These are phyloP conservation scores for Escarpia spicata DNA, from an alignment of 2,888 invertebrate species.

Conservation along the genomic window DNA sequence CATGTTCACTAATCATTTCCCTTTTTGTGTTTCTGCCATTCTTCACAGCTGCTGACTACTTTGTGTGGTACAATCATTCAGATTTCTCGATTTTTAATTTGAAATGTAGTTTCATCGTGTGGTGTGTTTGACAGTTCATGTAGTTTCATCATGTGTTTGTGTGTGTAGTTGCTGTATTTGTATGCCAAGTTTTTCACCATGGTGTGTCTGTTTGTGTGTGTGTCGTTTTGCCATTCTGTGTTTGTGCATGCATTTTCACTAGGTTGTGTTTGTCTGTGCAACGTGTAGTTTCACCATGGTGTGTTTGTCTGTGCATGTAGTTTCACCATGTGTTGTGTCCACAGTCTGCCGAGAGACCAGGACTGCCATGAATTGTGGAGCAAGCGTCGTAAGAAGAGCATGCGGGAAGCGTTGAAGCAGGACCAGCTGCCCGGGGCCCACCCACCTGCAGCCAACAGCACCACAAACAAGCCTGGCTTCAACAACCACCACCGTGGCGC, in stretches of 20 bases:
- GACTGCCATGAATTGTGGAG: slow-evolving; percentile 99
- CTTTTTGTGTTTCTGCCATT: background rate
- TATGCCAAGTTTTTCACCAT: background rate
- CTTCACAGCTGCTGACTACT: background rate
- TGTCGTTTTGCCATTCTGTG: background rate
- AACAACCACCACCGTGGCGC: background rate
- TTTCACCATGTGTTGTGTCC: background rate
- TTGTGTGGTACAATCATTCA: background rate
- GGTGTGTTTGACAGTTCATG: background rate
- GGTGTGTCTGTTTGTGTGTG: too few relatives aligned
- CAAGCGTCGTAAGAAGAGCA: slow-evolving; percentile 81
- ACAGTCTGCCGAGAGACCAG: slow-evolving; percentile 88
- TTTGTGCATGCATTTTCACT: background rate
- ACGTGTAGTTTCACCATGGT: too few relatives aligned
- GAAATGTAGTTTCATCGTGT: background rate
- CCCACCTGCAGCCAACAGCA: background rate
- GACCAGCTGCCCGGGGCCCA: background rate
- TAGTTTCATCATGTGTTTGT: background rate
- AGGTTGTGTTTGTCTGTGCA: background rate
- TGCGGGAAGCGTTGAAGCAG: slow-evolving; percentile 30
- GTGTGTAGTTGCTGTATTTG: background rate
- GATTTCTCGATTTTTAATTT: slow-evolving; percentile 19
- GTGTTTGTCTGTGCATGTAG: background rate
- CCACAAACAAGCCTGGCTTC: background rate
- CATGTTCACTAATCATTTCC: too few relatives aligned